phyloP scores from a whole-genome alignment of 2,888 invertebrate species.

The Eledone cirrhosa region DNA sequence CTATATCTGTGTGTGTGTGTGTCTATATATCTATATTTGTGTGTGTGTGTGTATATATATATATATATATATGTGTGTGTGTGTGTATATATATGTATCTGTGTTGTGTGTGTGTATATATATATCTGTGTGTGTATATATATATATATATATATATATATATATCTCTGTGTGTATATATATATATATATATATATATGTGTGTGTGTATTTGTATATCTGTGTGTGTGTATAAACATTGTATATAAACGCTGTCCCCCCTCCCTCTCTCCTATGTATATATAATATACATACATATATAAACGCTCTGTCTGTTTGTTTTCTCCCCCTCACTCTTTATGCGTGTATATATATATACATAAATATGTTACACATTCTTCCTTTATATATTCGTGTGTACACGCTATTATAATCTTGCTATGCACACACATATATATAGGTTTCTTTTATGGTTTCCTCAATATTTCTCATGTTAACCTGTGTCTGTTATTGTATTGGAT shows the following conservation, averaged over 20 bases:
- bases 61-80: background rate
- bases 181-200: background rate
- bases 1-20: too few species aligned
- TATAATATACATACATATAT: too few species aligned
- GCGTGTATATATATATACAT: background rate
- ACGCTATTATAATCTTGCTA: too few species aligned
- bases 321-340: too few species aligned
- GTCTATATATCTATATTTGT: background rate
- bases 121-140: background rate
- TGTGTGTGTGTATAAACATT: background rate
- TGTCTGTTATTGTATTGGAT: too few species aligned
- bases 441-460: too few species aligned
- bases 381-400: background rate
- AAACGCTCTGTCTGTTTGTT: too few species aligned
- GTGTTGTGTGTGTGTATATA: background rate
- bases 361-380: background rate
- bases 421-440: too few species aligned
- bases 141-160: background rate
- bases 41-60: background rate
- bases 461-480: too few species aligned
- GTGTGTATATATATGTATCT: background rate
- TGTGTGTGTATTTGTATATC: background rate
- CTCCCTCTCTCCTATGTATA: too few species aligned
- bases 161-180: background rate
- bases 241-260: too few species aligned